Base-by-base conservation (phyloP, 2,797 vertebrate species). In the Graptemys geographica region DNA sequence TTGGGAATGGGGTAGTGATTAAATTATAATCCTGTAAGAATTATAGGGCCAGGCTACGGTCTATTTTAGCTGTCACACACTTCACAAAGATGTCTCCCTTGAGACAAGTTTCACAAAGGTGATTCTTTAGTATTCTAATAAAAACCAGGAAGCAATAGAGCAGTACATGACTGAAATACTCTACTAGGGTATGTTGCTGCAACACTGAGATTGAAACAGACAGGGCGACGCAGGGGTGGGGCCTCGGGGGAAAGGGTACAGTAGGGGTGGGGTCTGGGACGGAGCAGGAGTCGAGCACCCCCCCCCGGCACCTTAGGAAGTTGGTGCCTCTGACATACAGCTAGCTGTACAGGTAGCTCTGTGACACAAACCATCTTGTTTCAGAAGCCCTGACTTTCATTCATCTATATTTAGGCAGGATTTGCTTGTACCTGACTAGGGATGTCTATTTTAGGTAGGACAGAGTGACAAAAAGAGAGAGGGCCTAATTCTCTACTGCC, bases 351-450 rank as follows among this genome's bases (percentile, higher is more conserved):
- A n/a, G 11, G 3, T 18, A 82, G 57, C 21, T 4, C 33, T 3
- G 21, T 79, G 56, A 44, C 55, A 44, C n/a, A 82, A 1, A 79
- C 11, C 1, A 1, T 52, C 44, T 88, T 52, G 3, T 52, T 86
- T 86, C 57, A 57, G 33, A 82, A 51, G 21, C n/a, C 56, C 86
- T 79, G 11, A 72, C 33, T 1, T 76, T 15, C 23, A 52, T 69
- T 69, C 23, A 52, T 23, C 8, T 55, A 9, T 55, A 33, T 85
- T 56, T 85, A 86, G 55, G 51, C n/a, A 10, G 8, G 3, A 53
- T 57, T 83, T 25, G 78, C 23, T 44, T 83, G 9, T n/a, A 31
- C 6, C 2, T 0, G 0, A 8, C 27, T 56, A 56, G 3, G 6
- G 15, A 55, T 56, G 27, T 21, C 33, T 44, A 76, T 25, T 47